Percentiles rank a stretch among this genome's conserved stretches.
These are phyloP conservation scores for Dolichomitus sp. DNA, from an alignment of 2,888 invertebrate species.

Conservation along the genomic window DNA sequence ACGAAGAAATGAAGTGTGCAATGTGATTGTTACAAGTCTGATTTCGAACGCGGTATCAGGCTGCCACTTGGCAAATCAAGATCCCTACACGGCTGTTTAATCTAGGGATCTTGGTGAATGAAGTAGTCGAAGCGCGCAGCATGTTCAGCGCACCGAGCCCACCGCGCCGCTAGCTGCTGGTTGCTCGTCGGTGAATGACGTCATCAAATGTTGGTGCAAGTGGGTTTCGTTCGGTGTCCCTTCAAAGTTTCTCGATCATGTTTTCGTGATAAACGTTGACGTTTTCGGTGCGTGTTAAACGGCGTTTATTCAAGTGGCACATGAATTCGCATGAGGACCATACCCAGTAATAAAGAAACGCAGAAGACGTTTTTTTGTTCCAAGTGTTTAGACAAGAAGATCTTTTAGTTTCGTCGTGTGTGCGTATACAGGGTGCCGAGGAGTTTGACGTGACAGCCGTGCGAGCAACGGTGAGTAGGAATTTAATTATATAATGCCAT, in stretches of 20 bases:
- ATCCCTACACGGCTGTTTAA: neutral
- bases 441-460: conserved; percentile 40
- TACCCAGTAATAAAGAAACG: neutral
- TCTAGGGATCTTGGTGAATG: neutral
- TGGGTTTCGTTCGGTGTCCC: conserved; percentile 73
- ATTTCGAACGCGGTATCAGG: neutral
- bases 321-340: neutral
- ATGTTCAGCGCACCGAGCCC: conserved; percentile 68
- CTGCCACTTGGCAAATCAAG: neutral
- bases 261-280: conserved; percentile 75
- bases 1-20: neutral
- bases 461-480: conserved; percentile 70
- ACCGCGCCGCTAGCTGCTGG: conserved; percentile 68
- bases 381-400: conserved; percentile 14
- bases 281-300: conserved; percentile 14
- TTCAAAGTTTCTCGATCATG: conserved; percentile 76
- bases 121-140: conserved; percentile 46
- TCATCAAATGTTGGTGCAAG: conserved; percentile 81
- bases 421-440: conserved; percentile 9
- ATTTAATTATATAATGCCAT: conserved; percentile 73
- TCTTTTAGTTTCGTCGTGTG: conserved; percentile 29
- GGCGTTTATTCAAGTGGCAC: conserved; percentile 8
- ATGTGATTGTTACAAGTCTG: neutral
- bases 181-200: conserved; percentile 80
- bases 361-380: conserved; percentile 2